Evolutionary conservation across 2,888 invertebrate species (phyloP).

Genomic region (Gibbula magus): DNA sequence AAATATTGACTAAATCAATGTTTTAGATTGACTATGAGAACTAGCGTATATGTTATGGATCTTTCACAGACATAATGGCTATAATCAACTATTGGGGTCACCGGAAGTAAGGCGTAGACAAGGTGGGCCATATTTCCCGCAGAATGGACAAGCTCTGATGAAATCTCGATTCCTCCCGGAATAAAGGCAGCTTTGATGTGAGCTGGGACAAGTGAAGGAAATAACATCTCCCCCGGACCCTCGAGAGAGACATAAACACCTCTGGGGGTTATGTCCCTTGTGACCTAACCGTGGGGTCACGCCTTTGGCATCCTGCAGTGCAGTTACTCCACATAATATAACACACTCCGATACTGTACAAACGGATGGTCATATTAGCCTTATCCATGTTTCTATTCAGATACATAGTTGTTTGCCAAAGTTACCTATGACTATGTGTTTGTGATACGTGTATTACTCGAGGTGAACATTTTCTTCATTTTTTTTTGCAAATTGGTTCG

Average conservation of each 20-base stretch:
- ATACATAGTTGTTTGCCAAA: too few species aligned
- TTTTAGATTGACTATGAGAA: too few species aligned
- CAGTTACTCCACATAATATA: neutral
- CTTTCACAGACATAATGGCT: too few species aligned
- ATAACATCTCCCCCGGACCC: neutral
- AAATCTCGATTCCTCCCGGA: slow-evolving; percentile 20
- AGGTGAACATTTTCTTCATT: too few species aligned
- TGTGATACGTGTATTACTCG: too few species aligned
- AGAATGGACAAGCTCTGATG: slow-evolving; percentile 11
- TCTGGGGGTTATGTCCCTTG: slow-evolving; percentile 15
- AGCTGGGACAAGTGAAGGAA: neutral
- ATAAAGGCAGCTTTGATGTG: slow-evolving; percentile 4
- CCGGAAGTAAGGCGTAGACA: slow-evolving; percentile 5
- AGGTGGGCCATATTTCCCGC: neutral
- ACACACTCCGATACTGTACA: too few species aligned
- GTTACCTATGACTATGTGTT: too few species aligned
- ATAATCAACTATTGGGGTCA: neutral
- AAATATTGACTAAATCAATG: too few species aligned
- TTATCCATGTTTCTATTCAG: too few species aligned
- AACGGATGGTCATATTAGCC: too few species aligned
- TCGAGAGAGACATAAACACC: neutral
- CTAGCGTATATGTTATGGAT: too few species aligned
- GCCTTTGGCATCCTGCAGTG: neutral
- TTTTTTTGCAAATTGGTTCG: too few species aligned
- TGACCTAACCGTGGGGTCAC: neutral